Conservation (phyloP, 2,113 vertebrate species). For the Ursus arctos region DNA sequence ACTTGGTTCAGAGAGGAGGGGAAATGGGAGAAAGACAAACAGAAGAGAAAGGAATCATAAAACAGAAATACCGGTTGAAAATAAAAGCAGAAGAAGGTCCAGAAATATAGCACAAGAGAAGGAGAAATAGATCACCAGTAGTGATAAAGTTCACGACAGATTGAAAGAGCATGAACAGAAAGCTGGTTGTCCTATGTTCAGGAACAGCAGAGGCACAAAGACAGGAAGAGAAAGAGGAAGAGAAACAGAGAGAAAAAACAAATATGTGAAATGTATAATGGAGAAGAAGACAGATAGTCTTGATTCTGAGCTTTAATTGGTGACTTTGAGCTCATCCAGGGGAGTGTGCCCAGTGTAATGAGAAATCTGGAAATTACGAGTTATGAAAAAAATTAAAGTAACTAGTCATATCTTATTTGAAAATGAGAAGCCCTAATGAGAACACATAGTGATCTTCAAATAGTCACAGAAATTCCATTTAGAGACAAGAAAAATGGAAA, state of each 20-base stretch:
- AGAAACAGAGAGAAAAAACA: not conserved
- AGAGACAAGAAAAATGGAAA: not conserved
- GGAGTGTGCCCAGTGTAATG: not conserved
- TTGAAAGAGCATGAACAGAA: not conserved
- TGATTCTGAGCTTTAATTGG: not conserved
- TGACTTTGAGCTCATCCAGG: not conserved
- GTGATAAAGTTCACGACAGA: not conserved
- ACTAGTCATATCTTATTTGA: not conserved
- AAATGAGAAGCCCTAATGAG: not conserved
- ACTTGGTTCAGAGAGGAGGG: not conserved
- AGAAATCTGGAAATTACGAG: not conserved
- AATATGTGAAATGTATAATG: not conserved
- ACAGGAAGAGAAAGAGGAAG: not conserved
- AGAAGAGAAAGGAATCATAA: not conserved
- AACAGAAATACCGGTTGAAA: not conserved
- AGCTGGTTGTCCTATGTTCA: fast-evolving
- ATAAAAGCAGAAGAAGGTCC: not conserved
- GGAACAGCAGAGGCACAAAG: not conserved
- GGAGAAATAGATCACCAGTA: not conserved
- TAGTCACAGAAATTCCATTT: not conserved
- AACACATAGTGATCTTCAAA: not conserved
- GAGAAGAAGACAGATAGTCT: not conserved
- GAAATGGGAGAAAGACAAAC: not conserved
- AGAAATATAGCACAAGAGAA: not conserved
- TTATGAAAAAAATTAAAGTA: not conserved